phyloP scores from a whole-genome alignment of 2,888 invertebrate genomes.

The Neoaliturus tenellus region DNA sequence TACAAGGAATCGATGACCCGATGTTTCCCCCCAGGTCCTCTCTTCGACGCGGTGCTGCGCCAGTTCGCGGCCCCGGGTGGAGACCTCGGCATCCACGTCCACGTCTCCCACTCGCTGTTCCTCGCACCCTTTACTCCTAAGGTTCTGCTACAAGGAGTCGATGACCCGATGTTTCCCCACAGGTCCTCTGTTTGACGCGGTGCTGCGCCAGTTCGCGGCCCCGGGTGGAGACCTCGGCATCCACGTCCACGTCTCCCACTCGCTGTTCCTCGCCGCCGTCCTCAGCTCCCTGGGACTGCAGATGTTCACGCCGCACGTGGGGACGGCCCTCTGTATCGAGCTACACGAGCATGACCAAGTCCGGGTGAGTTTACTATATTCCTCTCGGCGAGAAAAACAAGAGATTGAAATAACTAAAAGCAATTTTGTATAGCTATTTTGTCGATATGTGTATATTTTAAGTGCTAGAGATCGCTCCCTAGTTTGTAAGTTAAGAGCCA shows the following conservation, averaged over 20 bases:
- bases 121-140: no score
- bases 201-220: neutral
- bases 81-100: neutral
- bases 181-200: neutral
- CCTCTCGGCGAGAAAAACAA: no score
- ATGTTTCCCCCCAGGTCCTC: neutral
- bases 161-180: neutral
- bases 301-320: neutral
- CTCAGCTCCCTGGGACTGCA: neutral
- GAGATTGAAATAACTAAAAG: no score
- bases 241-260: conserved; percentile 7
- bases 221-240: neutral
- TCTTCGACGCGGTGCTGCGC: neutral
- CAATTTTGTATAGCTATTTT: no score
- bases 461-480: no score
- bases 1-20: no score
- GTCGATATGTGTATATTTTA: no score
- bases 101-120: conserved; percentile 5
- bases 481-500: no score
- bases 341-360: neutral
- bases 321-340: neutral
- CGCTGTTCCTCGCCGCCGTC: neutral
- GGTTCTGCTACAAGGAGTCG: no score
- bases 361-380: conserved; percentile 8
- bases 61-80: neutral